Base-by-base conservation (phyloP, 1,140 invertebrate species). In the Pogonomyrmex californicus region DNA sequence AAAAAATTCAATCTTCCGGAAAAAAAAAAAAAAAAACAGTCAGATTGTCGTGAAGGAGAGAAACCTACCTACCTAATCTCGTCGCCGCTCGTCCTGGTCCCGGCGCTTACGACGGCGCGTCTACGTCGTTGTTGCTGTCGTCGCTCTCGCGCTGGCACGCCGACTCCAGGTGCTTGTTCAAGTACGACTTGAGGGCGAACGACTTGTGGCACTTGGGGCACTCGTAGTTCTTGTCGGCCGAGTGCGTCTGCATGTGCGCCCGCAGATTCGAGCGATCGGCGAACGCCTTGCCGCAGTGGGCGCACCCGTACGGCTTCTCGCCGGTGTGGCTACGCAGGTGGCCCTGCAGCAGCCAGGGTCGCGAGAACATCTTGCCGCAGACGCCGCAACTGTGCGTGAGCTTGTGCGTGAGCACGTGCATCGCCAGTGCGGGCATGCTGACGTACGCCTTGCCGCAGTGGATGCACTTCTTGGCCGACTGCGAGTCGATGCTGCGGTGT, bases 281-380 rank as follows among this genome's bases (percentile, higher is more conserved):
- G 95, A 99, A 99, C 30, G 98, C 98, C 93, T 99, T 99, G 70
- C 99, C 99, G 95, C 99, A 99, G 93, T 99, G 99, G 12, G 98
- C 98, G 95, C 99, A 99, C 2, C 98, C 98, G 95, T 99, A 99
- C 0, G 99, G 99, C 93, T 99, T 99, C 95, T 99, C 99, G 0
- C 99, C 99, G 0, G 99, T 99, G 96, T 99, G 99, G 1, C 98
- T 99, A 51, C 99, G 96, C 90, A 99, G 96, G 93, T 99, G 99
- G 17, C 98, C 98, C 93, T 99, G 98, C 9, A 99, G 96, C 7
- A 99, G 96, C 98, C 99, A 99, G 0, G 98, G 98, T 23, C 99
- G 96, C 1, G 98, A 98, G 96, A 99, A 99, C 70, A 98, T 96
- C 94, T 99, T 99, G 41, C 98, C 98, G 95, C 99, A 99, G 5